A percentile compares a stretch with the other conserved stretches of the same genome.
phyloP scores from a whole-genome alignment of 2,797 vertebrate species.

The Distichodus sexfasciatus region DNA sequence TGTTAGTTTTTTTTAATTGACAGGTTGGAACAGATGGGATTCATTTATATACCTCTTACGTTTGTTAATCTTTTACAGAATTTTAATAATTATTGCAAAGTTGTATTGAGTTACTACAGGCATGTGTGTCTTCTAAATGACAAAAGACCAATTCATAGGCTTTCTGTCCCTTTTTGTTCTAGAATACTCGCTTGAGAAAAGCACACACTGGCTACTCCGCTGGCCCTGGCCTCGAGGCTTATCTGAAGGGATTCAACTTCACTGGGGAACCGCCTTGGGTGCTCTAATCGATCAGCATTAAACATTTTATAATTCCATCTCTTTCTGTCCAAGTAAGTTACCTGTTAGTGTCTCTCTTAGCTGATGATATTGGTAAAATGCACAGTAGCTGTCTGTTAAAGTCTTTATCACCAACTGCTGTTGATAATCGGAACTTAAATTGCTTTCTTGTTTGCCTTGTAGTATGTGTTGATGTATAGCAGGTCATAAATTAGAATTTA shows the following conservation, averaged over 20 bases:
- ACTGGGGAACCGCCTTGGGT: conserved; percentile 72
- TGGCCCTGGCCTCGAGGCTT: conserved; percentile 74
- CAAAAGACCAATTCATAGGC: neutral
- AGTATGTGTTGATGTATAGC: neutral
- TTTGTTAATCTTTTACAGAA: too few relatives aligned
- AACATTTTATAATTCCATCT: conserved; percentile 62
- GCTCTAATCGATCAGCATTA: conserved; percentile 61
- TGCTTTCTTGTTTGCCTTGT: neutral
- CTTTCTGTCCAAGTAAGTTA: conserved; percentile 75
- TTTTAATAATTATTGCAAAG: too few relatives aligned
- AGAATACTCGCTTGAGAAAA: conserved; percentile 70
- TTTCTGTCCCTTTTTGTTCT: conserved; percentile 6
- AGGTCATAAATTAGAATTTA: neutral
- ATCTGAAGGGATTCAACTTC: conserved; percentile 77
- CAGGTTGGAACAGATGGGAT: too few relatives aligned
- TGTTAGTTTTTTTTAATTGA: too few relatives aligned
- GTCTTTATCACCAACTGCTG: neutral
- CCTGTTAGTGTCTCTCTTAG: too few relatives aligned
- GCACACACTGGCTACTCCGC: conserved; percentile 66
- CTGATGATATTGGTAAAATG: too few relatives aligned
- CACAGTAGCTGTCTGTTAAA: neutral
- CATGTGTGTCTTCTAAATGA: too few relatives aligned
- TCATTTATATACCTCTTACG: too few relatives aligned
- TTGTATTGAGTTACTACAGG: too few relatives aligned
- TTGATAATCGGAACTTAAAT: neutral